Conservation (phyloP, 2,888 invertebrate species). For the Tetragonula carbonaria region DNA sequence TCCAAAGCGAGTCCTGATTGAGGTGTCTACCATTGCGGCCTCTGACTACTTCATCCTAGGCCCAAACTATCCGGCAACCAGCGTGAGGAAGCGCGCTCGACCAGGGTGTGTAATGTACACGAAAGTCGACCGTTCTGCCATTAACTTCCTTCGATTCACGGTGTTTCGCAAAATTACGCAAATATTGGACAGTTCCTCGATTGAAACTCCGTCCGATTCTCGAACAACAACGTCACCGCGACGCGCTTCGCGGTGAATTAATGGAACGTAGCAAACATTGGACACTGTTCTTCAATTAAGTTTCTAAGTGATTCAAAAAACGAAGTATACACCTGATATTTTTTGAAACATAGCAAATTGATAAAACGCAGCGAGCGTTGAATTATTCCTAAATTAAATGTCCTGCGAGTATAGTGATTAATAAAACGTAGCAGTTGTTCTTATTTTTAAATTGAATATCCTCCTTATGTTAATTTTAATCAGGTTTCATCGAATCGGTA, state of each 20-base stretch:
- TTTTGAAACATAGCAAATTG: not conserved
- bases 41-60: constrained; percentile 62
- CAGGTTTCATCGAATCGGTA: not conserved
- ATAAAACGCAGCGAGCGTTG: not conserved
- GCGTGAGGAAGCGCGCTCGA: constrained; percentile 35
- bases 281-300: no score
- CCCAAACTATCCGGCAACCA: constrained; percentile 42
- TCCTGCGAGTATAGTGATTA: not conserved
- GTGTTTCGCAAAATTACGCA: not conserved
- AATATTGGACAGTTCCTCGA: not conserved
- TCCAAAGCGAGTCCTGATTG: constrained; percentile 79
- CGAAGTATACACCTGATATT: no score
- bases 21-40: constrained; percentile 72
- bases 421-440: not conserved
- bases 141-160: not conserved
- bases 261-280: not conserved
- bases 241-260: not conserved
- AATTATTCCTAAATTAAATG: no score
- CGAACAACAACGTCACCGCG: no score
- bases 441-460: no score
- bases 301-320: no score
- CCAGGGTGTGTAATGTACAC: constrained; percentile 26
- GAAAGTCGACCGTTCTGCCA: constrained; percentile 1
- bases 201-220: not conserved
- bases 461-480: not conserved